A percentile compares a stretch with the other conserved stretches of the same genome.
Evolutionary conservation across 2,113 vertebrate genomes (phyloP).

Genomic region (Dolichallabes microphthalmus): DNA sequence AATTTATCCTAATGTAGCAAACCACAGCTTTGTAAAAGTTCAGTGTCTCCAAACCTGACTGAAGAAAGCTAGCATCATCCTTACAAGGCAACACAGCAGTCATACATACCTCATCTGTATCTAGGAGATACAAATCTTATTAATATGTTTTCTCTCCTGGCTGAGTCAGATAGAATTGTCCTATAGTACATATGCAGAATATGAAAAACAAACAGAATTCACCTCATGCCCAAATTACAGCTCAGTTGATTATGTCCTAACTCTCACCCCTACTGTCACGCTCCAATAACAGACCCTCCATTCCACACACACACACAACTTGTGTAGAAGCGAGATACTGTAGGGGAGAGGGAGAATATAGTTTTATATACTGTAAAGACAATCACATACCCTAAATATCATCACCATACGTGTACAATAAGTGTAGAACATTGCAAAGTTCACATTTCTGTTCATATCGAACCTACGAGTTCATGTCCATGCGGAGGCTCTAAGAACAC

Average conservation of each 20-base stretch:
- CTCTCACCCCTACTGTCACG: conserved; percentile 69
- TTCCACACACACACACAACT: conserved; percentile 49
- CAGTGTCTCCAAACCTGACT: background rate
- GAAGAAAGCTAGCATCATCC: background rate
- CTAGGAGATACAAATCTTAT: conserved; percentile 39
- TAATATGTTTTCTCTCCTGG: background rate
- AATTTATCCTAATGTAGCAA: background rate
- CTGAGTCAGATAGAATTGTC: conserved; percentile 45
- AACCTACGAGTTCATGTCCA: background rate
- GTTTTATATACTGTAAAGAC: conserved; percentile 10
- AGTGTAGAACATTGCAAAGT: background rate
- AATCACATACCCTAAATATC: background rate
- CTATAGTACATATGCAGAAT: conserved; percentile 59
- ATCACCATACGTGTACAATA: background rate
- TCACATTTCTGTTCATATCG: background rate
- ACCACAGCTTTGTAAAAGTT: background rate
- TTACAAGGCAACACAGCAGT: background rate
- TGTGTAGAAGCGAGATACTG: background rate
- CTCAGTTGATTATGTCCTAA: conserved; percentile 74
- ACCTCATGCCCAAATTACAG: conserved; percentile 72
- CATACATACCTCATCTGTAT: conserved; percentile 19
- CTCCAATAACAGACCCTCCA: conserved; percentile 43
- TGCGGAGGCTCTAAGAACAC: background rate
- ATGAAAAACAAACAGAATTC: conserved; percentile 80
- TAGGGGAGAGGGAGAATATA: background rate